Percentiles rank a stretch among this genome's conserved stretches.
Conservation (phyloP, 2,113 vertebrate species). For the Podilymbus podiceps region DNA sequence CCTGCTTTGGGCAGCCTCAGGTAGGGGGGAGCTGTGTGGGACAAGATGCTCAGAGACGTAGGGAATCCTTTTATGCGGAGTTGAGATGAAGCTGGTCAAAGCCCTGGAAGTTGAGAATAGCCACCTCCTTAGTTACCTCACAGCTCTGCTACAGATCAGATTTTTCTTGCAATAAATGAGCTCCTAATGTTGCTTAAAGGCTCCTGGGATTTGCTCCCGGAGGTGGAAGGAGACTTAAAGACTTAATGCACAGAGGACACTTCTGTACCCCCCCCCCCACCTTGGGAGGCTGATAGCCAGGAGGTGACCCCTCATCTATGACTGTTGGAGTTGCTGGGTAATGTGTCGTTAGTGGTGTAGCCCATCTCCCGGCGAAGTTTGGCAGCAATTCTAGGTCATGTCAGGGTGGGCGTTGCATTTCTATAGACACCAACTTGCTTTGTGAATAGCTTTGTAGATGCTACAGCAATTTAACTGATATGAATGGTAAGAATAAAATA, state of each 20-base stretch:
- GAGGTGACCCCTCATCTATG: background rate
- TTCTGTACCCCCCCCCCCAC: background rate
- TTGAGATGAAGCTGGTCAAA: background rate
- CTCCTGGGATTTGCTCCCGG: background rate
- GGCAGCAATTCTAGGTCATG: accelerated
- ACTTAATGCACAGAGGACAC: background rate
- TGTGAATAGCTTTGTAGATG: background rate
- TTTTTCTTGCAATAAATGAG: background rate
- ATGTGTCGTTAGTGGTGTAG: background rate
- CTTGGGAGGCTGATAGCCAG: background rate
- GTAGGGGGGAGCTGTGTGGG: background rate
- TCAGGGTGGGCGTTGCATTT: background rate
- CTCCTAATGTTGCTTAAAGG: background rate
- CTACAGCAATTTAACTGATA: background rate
- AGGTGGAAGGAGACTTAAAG: background rate
- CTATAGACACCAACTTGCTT: background rate
- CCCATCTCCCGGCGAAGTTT: accelerated
- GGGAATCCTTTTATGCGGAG: background rate
- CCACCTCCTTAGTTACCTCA: background rate
- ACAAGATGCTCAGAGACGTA: accelerated
- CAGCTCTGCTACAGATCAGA: background rate
- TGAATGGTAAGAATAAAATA: background rate
- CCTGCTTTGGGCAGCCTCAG: background rate
- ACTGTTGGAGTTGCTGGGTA: background rate
- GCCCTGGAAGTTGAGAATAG: background rate